A percentile compares a stretch with the other conserved stretches of the same genome.
Evolutionary conservation across 1,140 invertebrate genomes (phyloP).

Genomic region (Cryptotermes secundus): DNA sequence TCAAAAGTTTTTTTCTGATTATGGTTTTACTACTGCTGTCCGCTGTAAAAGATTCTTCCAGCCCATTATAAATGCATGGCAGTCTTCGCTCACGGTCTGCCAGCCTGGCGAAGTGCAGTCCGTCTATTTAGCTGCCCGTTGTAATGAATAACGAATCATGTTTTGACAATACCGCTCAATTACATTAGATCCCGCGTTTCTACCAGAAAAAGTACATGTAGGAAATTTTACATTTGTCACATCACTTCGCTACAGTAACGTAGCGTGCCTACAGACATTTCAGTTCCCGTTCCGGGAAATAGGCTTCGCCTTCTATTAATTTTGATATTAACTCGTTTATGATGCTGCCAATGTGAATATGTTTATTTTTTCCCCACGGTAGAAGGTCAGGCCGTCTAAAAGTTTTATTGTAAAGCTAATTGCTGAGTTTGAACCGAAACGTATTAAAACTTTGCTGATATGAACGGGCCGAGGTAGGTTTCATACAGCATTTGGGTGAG

Average conservation of each 20-base stretch:
- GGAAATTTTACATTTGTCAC: not conserved
- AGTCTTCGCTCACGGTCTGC: not conserved
- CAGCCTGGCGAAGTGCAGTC: not conserved
- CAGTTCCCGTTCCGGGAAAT: not conserved
- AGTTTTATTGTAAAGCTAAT: not conserved
- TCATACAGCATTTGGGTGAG: no score
- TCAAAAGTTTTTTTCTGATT: not conserved
- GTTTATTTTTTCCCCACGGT: not conserved
- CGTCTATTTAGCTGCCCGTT: not conserved
- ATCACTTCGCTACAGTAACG: not conserved
- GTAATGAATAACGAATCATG: constrained; percentile 11
- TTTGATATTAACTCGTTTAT: not conserved
- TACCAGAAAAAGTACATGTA: not conserved
- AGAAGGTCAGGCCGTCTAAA: not conserved
- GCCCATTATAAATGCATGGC: not conserved
- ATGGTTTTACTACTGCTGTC: not conserved
- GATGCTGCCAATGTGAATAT: not conserved
- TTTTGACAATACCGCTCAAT: constrained; percentile 13
- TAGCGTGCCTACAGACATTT: not conserved
- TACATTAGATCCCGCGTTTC: not conserved
- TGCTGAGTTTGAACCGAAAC: not conserved
- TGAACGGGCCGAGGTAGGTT: no score
- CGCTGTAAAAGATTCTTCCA: not conserved
- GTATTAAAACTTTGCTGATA: no score
- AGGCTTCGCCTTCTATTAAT: not conserved